Conservation (phyloP, 2,888 invertebrate species). For the Coecobrya sp. region DNA sequence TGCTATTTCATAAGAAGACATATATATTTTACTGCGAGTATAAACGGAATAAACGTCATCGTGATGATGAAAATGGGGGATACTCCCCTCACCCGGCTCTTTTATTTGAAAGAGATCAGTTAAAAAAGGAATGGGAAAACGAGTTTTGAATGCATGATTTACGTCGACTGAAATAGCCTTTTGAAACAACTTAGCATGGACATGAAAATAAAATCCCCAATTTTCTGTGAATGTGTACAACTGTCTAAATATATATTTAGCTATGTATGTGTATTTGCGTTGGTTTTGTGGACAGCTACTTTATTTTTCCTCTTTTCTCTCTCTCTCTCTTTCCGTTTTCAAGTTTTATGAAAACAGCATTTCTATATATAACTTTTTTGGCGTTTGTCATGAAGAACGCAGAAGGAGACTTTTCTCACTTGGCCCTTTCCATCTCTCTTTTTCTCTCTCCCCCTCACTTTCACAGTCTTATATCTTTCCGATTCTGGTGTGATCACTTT, state of each 20-base stretch:
- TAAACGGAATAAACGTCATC: background rate
- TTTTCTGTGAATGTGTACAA: constrained; percentile 6
- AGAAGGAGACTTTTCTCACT: background rate
- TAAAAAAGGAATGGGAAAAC: constrained; percentile 34
- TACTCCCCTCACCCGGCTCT: background rate
- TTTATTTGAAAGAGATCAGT: background rate
- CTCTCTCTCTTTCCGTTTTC: background rate
- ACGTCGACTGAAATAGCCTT: constrained; percentile 19
- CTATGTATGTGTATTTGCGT: background rate
- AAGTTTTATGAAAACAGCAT: background rate
- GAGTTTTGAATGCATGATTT: constrained; percentile 60
- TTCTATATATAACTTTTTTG: background rate
- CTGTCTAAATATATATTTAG: background rate
- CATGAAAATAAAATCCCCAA: constrained; percentile 23
- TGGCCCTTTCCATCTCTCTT: background rate
- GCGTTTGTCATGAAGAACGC: background rate
- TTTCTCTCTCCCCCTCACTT: background rate
- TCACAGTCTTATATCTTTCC: background rate
- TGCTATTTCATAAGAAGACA: background rate
- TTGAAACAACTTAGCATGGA: constrained; percentile 35
- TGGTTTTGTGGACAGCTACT: background rate
- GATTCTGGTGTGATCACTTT: constrained; percentile 60
- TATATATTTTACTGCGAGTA: background rate
- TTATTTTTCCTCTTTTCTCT: background rate
- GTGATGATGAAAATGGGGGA: constrained; percentile 9